These are phyloP conservation scores for Dromius quadrimaculatus DNA, from an alignment of 2,888 invertebrate genomes.

Conservation along the genomic window DNA sequence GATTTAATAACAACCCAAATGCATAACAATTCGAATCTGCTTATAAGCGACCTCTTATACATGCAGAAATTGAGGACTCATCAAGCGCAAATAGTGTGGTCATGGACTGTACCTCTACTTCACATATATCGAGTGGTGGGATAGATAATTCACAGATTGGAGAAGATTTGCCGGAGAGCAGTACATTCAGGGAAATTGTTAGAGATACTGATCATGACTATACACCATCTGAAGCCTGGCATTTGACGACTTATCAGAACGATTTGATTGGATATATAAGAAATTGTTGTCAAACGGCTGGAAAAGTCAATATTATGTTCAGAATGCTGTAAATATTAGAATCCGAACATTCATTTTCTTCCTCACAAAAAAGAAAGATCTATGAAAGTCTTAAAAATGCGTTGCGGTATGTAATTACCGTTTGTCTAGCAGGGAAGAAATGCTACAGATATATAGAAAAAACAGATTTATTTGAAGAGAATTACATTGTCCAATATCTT, in stretches of 20 bases:
- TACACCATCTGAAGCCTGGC: constrained; percentile 3
- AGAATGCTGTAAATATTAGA: not conserved
- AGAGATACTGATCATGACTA: not conserved
- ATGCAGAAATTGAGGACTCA: constrained; percentile 14
- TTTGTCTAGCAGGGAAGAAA: not conserved
- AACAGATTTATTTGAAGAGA: not conserved
- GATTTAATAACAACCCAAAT: constrained; percentile 12
- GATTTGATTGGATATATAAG: not conserved
- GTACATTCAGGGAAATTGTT: not conserved
- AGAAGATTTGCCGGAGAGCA: not conserved
- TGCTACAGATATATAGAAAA: constrained; percentile 10
- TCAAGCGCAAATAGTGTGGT: not conserved
- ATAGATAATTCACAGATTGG: not conserved
- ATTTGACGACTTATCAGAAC: constrained; percentile 9
- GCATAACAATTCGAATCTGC: not conserved
- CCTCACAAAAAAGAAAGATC: constrained; percentile 6
- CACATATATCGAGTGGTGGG: not conserved
- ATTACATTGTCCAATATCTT: not conserved
- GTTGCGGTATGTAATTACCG: not conserved
- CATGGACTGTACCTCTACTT: constrained; percentile 3
- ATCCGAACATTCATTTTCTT: not conserved
- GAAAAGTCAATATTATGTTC: not conserved
- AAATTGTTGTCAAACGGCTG: not conserved
- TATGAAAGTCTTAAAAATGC: constrained; percentile 8
- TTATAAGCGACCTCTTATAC: not conserved